phyloP scores from a whole-genome alignment of 2,888 invertebrate species.

The Cactoblastis cactorum region DNA sequence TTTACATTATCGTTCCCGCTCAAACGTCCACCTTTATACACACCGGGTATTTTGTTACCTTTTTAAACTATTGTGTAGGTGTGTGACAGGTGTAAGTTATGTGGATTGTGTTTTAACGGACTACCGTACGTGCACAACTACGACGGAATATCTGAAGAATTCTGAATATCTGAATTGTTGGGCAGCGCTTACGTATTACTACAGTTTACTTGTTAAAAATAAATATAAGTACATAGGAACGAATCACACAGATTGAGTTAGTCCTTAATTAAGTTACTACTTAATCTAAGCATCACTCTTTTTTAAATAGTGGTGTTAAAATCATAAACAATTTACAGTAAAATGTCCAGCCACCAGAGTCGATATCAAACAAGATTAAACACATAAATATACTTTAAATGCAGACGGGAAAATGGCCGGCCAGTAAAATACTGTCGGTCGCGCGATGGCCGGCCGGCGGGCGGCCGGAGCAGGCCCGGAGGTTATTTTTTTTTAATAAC shows the following conservation, averaged over 20 bases:
- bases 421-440: not conserved
- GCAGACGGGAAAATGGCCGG: not conserved
- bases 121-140: not conserved
- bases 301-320: not conserved
- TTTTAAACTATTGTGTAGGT: conserved; percentile 3
- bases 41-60: not conserved
- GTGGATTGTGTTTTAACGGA: not conserved
- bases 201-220: too few relatives aligned
- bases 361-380: conserved; percentile 2
- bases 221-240: too few relatives aligned
- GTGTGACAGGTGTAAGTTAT: not conserved
- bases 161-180: too few relatives aligned
- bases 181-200: not conserved
- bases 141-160: not conserved
- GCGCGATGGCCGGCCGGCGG: not conserved
- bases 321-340: not conserved
- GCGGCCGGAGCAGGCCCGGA: too few relatives aligned
- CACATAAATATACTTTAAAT: not conserved
- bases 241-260: too few relatives aligned
- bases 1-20: conserved; percentile 3
- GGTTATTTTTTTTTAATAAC: not conserved
- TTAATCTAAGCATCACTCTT: too few relatives aligned
- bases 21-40: not conserved
- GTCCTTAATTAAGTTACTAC: too few relatives aligned
- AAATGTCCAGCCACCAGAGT: not conserved